phyloP scores from a whole-genome alignment of 2,888 invertebrate species.

The Volucella inflata region DNA sequence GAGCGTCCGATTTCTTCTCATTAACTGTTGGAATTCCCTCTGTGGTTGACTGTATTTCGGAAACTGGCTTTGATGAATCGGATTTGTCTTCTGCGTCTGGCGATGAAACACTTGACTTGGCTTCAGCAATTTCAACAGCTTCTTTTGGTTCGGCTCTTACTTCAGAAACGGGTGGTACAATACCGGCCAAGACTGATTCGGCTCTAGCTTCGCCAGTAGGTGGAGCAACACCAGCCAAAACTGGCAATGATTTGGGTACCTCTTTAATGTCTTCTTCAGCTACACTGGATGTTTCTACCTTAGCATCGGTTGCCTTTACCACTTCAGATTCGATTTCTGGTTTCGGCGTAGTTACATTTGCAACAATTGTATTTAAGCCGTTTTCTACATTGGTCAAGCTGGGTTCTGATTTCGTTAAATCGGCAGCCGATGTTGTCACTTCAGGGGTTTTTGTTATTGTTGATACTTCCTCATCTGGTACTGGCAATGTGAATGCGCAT shows the following conservation, averaged over 20 bases:
- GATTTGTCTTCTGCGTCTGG: slow-evolving; percentile 46
- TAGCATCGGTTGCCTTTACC: slow-evolving; percentile 77
- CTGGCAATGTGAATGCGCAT: slow-evolving; percentile 79
- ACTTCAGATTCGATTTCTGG: slow-evolving; percentile 69
- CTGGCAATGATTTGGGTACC: slow-evolving; percentile 76
- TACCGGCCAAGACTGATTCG: slow-evolving; percentile 21
- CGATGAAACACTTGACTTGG: slow-evolving; percentile 53
- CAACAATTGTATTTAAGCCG: slow-evolving; percentile 7
- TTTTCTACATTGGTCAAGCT: slow-evolving; percentile 35
- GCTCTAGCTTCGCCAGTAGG: slow-evolving; percentile 35
- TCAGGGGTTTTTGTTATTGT: slow-evolving; percentile 77
- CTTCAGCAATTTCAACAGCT: slow-evolving; percentile 53
- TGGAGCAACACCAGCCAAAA: slow-evolving; percentile 76
- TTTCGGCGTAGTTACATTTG: slow-evolving; percentile 28
- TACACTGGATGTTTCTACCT: slow-evolving; percentile 62
- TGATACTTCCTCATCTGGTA: slow-evolving; percentile 81
- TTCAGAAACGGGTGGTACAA: slow-evolving; percentile 60
- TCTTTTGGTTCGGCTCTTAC: slow-evolving; percentile 70
- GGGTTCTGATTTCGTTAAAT: slow-evolving; percentile 77
- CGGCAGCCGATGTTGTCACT: slow-evolving; percentile 68
- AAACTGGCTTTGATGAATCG: slow-evolving; percentile 26
- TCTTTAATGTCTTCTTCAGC: slow-evolving; percentile 66
- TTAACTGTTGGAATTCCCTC: slow-evolving; percentile 58
- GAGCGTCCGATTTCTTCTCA: slow-evolving; percentile 75
- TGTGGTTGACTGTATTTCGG: slow-evolving; percentile 51